Conservation (phyloP, 2,888 invertebrate species). For the Exephanes ischioxanthus region DNA sequence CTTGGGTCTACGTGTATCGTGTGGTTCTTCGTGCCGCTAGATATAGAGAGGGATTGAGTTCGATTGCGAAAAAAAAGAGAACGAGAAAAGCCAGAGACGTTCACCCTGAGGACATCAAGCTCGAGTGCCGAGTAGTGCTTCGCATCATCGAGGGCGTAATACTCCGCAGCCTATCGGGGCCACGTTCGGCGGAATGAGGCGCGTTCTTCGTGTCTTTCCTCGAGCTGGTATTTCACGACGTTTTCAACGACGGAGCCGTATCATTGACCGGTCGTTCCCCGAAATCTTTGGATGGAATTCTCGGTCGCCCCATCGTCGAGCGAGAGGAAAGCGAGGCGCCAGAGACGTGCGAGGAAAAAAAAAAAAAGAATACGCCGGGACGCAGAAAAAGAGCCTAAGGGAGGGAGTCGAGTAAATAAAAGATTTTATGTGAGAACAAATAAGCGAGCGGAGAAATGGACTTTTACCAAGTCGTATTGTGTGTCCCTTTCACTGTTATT, state of each 20-base stretch:
- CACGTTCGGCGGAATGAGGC: slow-evolving; percentile 13
- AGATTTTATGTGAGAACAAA: slow-evolving; percentile 49
- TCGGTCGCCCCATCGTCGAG: slow-evolving; percentile 4
- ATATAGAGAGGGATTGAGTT: background rate
- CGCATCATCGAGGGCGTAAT: background rate
- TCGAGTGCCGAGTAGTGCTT: background rate
- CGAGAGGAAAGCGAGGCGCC: background rate
- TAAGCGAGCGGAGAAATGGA: slow-evolving; percentile 37
- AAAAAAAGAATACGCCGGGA: background rate
- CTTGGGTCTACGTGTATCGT: background rate
- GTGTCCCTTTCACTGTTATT: slow-evolving; percentile 24
- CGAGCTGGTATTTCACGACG: slow-evolving; percentile 15
- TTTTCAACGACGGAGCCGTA: background rate
- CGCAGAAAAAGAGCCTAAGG: background rate
- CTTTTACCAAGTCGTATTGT: slow-evolving; percentile 33
- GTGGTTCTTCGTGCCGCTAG: background rate
- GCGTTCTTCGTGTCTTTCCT: background rate
- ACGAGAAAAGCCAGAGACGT: background rate
- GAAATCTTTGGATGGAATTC: background rate
- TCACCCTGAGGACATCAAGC: slow-evolving; percentile 13
- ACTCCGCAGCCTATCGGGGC: slow-evolving; percentile 18
- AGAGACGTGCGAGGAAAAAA: slow-evolving; percentile 8
- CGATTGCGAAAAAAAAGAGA: background rate
- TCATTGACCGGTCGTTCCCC: background rate
- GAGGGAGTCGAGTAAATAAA: slow-evolving; percentile 36